Percentiles rank a stretch among this genome's conserved stretches.
Evolutionary conservation across 2,888 invertebrate species (phyloP).

Genomic region (Stenolophus ochropezus): DNA sequence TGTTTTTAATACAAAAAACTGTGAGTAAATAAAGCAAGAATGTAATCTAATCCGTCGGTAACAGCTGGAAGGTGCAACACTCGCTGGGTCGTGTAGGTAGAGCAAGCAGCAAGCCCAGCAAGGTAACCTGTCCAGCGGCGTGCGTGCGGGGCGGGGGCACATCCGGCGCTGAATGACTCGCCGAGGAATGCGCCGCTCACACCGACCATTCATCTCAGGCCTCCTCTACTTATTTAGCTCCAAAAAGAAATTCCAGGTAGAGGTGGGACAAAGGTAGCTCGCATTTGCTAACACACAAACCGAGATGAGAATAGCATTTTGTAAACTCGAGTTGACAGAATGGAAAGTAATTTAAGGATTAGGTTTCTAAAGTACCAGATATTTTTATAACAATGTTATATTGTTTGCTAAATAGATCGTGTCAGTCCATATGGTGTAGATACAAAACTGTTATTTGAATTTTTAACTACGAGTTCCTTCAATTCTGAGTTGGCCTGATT

Average conservation of each 20-base stretch:
- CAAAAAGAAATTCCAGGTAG: slow-evolving; percentile 8
- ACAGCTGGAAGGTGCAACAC: slow-evolving; percentile 37
- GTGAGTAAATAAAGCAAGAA: neutral
- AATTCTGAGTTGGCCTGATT: no score
- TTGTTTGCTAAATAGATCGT: no score
- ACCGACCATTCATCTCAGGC: slow-evolving; percentile 39
- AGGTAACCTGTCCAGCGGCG: slow-evolving; percentile 20
- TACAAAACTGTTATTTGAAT: no score
- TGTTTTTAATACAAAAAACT: neutral
- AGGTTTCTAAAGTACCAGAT: neutral
- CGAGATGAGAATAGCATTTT: neutral
- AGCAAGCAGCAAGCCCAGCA: no score
- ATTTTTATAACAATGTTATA: no score
- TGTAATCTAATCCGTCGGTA: slow-evolving; percentile 2
- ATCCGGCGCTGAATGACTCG: slow-evolving; percentile 36
- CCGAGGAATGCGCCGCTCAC: slow-evolving; percentile 40
- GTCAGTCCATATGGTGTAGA: no score
- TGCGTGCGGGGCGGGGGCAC: neutral
- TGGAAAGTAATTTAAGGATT: neutral
- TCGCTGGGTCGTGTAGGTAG: neutral
- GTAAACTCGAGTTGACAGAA: neutral
- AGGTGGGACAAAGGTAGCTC: no score
- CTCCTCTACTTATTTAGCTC: slow-evolving; percentile 43
- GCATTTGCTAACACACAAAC: neutral
- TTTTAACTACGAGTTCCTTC: no score